phyloP scores from a whole-genome alignment of 1,140 invertebrate genomes.

The Drosophila pseudoobscura region DNA sequence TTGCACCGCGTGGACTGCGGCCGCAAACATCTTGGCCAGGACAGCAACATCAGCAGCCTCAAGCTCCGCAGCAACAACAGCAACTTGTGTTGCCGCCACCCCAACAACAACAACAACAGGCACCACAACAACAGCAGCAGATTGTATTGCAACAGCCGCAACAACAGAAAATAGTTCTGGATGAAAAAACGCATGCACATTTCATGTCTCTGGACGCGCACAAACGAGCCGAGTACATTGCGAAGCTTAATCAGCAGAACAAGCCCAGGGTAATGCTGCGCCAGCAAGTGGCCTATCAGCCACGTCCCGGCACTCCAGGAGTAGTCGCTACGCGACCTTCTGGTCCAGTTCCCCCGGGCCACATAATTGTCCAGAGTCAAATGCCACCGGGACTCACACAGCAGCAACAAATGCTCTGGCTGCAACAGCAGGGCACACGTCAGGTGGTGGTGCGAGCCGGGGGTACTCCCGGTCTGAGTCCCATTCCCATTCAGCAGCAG shows the following conservation, averaged over 20 bases:
- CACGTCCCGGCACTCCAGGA: constrained; percentile 84
- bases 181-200: constrained; percentile 92
- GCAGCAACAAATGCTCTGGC: constrained; percentile 88
- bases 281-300: constrained; percentile 84
- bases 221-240: constrained; percentile 90
- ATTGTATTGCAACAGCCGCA: constrained; percentile 83
- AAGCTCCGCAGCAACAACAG: constrained; percentile 58
- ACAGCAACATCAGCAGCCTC: constrained; percentile 54
- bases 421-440: constrained; percentile 87
- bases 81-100: constrained; percentile 68
- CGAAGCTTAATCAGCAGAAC: constrained; percentile 88
- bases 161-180: constrained; percentile 89
- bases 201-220: constrained; percentile 91
- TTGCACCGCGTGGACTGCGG: constrained; percentile 49
- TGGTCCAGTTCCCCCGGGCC: constrained; percentile 84
- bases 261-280: constrained; percentile 84
- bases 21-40: constrained; percentile 76
- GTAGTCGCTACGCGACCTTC: constrained; percentile 84
- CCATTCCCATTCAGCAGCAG: constrained; percentile 64
- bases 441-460: constrained; percentile 84
- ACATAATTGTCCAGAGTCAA: constrained; percentile 85
- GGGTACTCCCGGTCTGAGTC: constrained; percentile 84
- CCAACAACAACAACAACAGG: constrained; percentile 83
- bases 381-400: constrained; percentile 86
- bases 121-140: constrained; percentile 78